Base-by-base conservation (phyloP, 64 coral and sea anemone species). In the Catalaphyllia jardinei region DNA sequence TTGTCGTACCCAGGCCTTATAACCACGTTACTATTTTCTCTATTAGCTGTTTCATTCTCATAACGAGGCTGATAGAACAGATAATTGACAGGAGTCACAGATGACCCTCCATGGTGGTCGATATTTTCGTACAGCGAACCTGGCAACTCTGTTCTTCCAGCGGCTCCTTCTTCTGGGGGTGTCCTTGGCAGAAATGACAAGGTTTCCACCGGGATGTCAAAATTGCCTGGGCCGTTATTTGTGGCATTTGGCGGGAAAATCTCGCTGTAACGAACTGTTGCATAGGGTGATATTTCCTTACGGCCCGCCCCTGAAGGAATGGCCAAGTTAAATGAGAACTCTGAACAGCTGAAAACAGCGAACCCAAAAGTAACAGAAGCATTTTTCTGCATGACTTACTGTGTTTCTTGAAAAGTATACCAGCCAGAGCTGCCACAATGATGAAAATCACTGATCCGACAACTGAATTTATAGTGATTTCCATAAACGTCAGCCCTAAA, bases 1-100 rank as follows among this genome's bases (percentile, higher is more conserved):
- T 84, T 84, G 31, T 84, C 81, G 62, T 84, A 84, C 61, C 62
- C 62, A 24, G 62, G 62, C 35, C 22, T 84, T 49, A 84, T 42
- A 11, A 84, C 16, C 22, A 69, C 81, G 27, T 84, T 62, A 19
- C 62, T 50, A n/a, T 67, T 31, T 65, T 20, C 63, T 27, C 50
- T 50, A n/a, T 67, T 31, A 82, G 20, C 81, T 33, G n/a, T 9
- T 67, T 83, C 79, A 67, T 65, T 65, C 39, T 84, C 81, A 71
- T 71, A 69, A 52, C 81, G 62, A 84, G 62, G 81, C 65, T 84
- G 81, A 27, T n/a, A 67, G 33, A 39, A 71, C 35, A 71, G 39
- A 4, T 84, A 24, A 9, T 71, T 2, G 62, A 84, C 35, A 64
- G 80, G 35, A 49, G 25, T 69, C 13, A 18, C 81, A 49, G 35